Conservation (phyloP, 2,888 invertebrate species). For the Phytoseiulus persimilis region DNA sequence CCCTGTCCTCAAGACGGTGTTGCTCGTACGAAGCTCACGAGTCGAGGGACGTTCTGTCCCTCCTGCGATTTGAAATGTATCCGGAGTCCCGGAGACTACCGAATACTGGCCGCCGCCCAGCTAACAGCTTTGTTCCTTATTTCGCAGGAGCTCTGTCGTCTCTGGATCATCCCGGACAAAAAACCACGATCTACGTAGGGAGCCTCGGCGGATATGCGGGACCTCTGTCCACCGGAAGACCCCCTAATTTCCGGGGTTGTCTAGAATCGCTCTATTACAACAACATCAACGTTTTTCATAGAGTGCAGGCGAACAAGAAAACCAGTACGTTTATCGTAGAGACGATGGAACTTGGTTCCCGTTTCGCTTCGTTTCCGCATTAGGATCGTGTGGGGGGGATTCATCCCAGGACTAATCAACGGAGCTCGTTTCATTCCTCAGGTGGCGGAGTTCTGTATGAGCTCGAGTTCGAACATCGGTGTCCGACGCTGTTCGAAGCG, state of each 20-base stretch:
- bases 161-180: slow-evolving; percentile 12
- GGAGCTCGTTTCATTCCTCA: not conserved
- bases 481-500: slow-evolving; percentile 17
- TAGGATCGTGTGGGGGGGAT: too few species aligned
- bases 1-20: too few species aligned
- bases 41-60: too few species aligned
- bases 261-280: slow-evolving; percentile 29
- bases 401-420: not conserved
- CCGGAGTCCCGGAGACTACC: too few species aligned
- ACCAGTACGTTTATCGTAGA: not conserved
- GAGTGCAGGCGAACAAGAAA: slow-evolving; percentile 11
- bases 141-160: slow-evolving; percentile 21
- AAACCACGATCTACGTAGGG: slow-evolving; percentile 17
- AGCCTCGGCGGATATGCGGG: slow-evolving; percentile 31
- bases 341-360: too few species aligned
- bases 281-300: slow-evolving; percentile 36
- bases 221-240: slow-evolving; percentile 27
- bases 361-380: too few species aligned
- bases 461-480: slow-evolving; percentile 20
- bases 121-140: not conserved
- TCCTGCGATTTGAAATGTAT: too few species aligned
- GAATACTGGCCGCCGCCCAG: not conserved
- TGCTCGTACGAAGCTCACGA: too few species aligned
- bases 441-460: slow-evolving; percentile 18
- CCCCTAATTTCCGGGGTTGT: slow-evolving; percentile 28